Percentiles rank a stretch among this genome's conserved stretches.
phyloP scores from a whole-genome alignment of 2,797 vertebrate species.

The Sebastes steindachneri region DNA sequence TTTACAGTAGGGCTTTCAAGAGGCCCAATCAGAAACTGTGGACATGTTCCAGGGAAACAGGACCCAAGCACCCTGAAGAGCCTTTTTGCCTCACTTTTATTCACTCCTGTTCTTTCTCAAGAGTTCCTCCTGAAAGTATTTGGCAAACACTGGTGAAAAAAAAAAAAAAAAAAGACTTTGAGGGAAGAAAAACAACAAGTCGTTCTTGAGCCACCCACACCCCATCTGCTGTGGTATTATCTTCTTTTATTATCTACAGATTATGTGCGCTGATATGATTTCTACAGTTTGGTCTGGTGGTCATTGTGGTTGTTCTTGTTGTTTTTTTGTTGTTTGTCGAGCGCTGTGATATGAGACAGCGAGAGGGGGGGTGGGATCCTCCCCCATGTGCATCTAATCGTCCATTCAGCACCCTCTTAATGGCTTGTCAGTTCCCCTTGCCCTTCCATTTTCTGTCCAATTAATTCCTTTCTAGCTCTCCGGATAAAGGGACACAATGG shows the following conservation, averaged over 20 bases:
- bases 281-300: slow-evolving; percentile 72
- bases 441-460: slow-evolving; percentile 99
- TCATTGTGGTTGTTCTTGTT: slow-evolving; percentile 73
- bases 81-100: slow-evolving; percentile 81
- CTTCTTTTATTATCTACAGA: slow-evolving; percentile 83
- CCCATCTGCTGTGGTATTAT: slow-evolving; percentile 87
- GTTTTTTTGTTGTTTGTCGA: slow-evolving; percentile 71
- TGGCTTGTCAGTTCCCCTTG: slow-evolving; percentile 95
- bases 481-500: slow-evolving; percentile 98
- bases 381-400: slow-evolving; percentile 89
- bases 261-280: slow-evolving; percentile 80
- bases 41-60: slow-evolving; percentile 77
- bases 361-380: slow-evolving; percentile 70
- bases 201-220: slow-evolving; percentile 86
- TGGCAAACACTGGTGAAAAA: slow-evolving; percentile 82
- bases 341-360: slow-evolving; percentile 81
- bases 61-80: slow-evolving; percentile 82
- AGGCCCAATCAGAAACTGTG: slow-evolving; percentile 71
- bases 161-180: slow-evolving; percentile 77
- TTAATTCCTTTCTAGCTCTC: slow-evolving; percentile 99
- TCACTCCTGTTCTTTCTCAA: slow-evolving; percentile 85
- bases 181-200: slow-evolving; percentile 86
- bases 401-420: slow-evolving; percentile 92
- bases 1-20: slow-evolving; percentile 75
- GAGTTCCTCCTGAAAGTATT: slow-evolving; percentile 87